A percentile compares a stretch with the other conserved stretches of the same genome.
Evolutionary conservation across 2,888 invertebrate species (phyloP).

Genomic region (Cyrtodaria siliqua): DNA sequence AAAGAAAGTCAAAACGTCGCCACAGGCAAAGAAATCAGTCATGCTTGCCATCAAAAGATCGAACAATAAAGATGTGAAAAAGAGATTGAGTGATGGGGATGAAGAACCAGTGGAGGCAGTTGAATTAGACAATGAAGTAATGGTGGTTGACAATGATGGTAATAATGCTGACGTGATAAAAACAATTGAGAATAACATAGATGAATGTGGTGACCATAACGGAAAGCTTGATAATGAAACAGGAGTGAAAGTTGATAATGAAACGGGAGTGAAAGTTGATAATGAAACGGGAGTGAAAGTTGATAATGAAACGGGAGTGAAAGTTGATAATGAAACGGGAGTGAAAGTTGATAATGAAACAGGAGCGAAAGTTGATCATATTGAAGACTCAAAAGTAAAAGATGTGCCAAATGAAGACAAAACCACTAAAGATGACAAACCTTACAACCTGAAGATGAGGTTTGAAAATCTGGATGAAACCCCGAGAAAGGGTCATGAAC

Average conservation of each 20-base stretch:
- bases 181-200: no score
- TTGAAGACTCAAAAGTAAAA: conserved; percentile 12
- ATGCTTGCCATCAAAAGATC: conserved; percentile 43
- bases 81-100: not conserved
- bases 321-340: not conserved
- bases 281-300: not conserved
- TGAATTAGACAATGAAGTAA: not conserved
- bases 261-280: not conserved
- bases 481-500: conserved; percentile 62
- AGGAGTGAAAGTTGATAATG: not conserved
- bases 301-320: not conserved
- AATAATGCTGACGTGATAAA: not conserved
- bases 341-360: not conserved
- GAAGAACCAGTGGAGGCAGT: not conserved
- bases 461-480: conserved; percentile 61
- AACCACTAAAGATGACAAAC: not conserved
- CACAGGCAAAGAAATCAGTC: conserved; percentile 39
- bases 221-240: no score
- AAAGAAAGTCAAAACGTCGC: conserved; percentile 32
- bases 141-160: not conserved
- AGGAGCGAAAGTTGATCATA: not conserved
- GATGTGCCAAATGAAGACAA: not conserved
- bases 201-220: no score
- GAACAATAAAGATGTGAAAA: not conserved
- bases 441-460: not conserved